Conservation (phyloP, 2,888 invertebrate species). For the Hyppa rectilinea region DNA sequence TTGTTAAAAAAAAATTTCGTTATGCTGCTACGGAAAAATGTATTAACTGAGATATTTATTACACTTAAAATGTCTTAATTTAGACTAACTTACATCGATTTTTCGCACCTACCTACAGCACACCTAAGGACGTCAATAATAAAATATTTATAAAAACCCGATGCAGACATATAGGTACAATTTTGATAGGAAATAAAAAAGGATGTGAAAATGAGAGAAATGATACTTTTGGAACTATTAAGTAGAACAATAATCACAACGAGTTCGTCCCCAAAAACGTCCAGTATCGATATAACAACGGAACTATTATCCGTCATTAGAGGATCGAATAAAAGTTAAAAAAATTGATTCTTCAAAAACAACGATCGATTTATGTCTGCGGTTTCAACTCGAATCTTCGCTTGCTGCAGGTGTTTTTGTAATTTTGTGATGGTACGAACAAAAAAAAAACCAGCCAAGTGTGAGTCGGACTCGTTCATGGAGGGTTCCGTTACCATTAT, state of each 20-base stretch:
- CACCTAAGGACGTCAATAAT: neutral
- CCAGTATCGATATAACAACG: conserved; percentile 67
- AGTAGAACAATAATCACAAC: conserved; percentile 64
- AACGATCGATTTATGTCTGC: conserved; percentile 79
- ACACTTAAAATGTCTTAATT: neutral
- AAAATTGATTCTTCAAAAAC: conserved; percentile 78
- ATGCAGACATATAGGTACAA: conserved; percentile 29
- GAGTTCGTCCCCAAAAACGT: conserved; percentile 67
- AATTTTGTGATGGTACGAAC: conserved; percentile 59
- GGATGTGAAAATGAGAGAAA: conserved; percentile 28
- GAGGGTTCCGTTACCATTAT: neutral
- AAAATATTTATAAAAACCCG: conserved; percentile 16
- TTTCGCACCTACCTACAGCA: neutral
- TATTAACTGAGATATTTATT: neutral
- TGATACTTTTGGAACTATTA: conserved; percentile 61
- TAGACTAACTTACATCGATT: neutral
- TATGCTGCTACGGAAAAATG: neutral
- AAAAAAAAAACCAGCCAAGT: neutral
- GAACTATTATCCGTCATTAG: conserved; percentile 76
- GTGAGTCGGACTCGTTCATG: no score
- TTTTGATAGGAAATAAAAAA: conserved; percentile 45
- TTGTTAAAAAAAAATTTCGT: no score
- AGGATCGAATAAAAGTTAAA: conserved; percentile 76
- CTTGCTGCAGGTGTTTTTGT: conserved; percentile 74
- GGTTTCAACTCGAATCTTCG: conserved; percentile 74